Base-by-base conservation (phyloP, 2,888 invertebrate species). In the Chaitophorus viminalis region DNA sequence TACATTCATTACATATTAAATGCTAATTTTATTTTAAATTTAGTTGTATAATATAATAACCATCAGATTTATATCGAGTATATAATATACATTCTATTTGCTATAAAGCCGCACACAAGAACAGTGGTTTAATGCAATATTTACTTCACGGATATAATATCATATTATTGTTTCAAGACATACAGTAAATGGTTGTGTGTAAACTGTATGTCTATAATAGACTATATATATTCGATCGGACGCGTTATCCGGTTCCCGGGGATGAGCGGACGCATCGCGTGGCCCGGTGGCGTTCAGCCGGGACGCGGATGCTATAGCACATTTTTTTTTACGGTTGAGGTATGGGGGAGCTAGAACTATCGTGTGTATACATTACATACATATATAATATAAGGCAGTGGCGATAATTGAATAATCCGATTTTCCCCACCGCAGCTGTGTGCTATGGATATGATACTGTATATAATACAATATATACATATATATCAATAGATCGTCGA, bases 341-440 rank as follows among this genome's bases (percentile, higher is more conserved):
- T 39, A 36, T 8, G 25, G n/a, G 46, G 46, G 46, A 46, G 46
- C 46, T 46, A 46, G 1, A 39, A 39, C 8, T 11, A 39, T 39
- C 39, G 39, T 39, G 1, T 39, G 39, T 39, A 39, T 39, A 39
- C 6, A n/a, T n/a, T n/a, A 39, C 3, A 39, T 6, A 39, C 6
- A 39, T 39, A 8, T 39, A 39, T n/a, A n/a, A n/a, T 60, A 3
- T 9, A 65, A 65, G 29, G 70, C 60, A 18, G 29, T 17, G 60
- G 60, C 75, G 83, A 70, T 85, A 86, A 79, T 74, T 60, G 79
- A 86, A 74, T 86, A 78, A 86, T 86, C 72, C 54, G 54, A 74
- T 86, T 86, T 86, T 36, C 86, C 68, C 33, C 78, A 72, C 72
- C 39, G 18, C 86, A 86, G 86, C 86, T 86, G 86, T 72, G n/a